Base-by-base conservation (phyloP, 2,888 invertebrate species). In the Brenthis hecate region DNA sequence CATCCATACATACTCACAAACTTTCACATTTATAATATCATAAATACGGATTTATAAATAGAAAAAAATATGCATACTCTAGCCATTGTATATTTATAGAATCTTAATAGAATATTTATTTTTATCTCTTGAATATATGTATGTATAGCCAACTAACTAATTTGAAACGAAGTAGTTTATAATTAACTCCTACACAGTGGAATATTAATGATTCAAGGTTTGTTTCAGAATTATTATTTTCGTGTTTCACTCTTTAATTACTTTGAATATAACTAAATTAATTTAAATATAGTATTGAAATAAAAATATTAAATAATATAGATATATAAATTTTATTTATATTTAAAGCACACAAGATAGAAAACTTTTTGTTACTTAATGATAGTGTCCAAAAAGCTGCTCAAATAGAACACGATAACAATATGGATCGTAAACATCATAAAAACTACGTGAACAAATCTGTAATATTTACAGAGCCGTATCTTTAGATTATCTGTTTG, bases 191-290 rank as follows among this genome's bases (percentile, higher is more conserved):
- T 82, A 85, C 88, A 81, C 85, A 77, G 70, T 78, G 74, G 80
- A 76, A 81, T 81, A 84, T 81, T 84, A 85, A 86, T 85, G 83
- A 89, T 87, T 89, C 91, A 91, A 91, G 90, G 89, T 86, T 83
- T 80, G 78, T 76, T 83, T 81, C 80, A 75, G 80, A 79, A 77
- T 66, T 51, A 54, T 55, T 47, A 54, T 6, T 43, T 23, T 58
- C 56, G 50, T 51, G 19, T 81, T 43, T 60, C 28, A n/a, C 50
- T 23, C n/a, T n/a, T 60, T 23, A 60, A 50, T 60, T 32, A 13
- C 78, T 84, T 28, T 28, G 28, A 28, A 28, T 83, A 77, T 80
- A 82, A 83, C 78, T 80, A 76, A 79, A 76, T 75, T 77, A 77
- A 80, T 78, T 81, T 80, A 81, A 82, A 85, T 60, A 28, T 50